Conservation (phyloP, 2,888 invertebrate species). For the Punctoribates punctum region DNA sequence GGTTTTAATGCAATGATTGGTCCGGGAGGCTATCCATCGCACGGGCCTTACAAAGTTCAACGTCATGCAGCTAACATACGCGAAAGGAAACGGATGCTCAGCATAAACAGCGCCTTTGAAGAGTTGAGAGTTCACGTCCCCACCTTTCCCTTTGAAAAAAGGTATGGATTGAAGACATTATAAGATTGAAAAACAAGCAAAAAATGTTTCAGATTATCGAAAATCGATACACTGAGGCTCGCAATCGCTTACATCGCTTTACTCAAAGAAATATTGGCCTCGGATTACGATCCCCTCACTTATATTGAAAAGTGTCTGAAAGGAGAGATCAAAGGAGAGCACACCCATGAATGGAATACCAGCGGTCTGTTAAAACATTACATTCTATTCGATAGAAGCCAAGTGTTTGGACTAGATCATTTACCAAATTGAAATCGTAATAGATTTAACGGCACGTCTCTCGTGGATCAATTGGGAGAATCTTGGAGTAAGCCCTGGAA, state of each 20-base stretch:
- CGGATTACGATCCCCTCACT: conserved; percentile 84
- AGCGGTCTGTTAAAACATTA: conserved; percentile 65
- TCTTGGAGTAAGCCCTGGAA: conserved; percentile 84
- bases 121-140: conserved; percentile 95
- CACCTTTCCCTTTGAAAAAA: conserved; percentile 97
- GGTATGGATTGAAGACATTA: conserved; percentile 56
- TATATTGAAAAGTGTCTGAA: conserved; percentile 88
- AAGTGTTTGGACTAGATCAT: too few relatives aligned
- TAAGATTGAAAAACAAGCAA: neutral
- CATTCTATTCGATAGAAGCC: too few relatives aligned
- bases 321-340: conserved; percentile 77
- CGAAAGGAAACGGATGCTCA: conserved; percentile 93
- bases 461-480: conserved; percentile 99
- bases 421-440: neutral
- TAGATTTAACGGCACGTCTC: conserved; percentile 90
- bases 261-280: conserved; percentile 78
- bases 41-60: conserved; percentile 77
- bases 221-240: conserved; percentile 93
- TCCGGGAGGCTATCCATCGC: conserved; percentile 42
- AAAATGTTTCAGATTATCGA: conserved; percentile 64
- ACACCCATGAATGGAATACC: conserved; percentile 90
- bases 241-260: conserved; percentile 97
- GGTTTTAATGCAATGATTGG: conserved; percentile 39
- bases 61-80: conserved; percentile 91
- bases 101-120: conserved; percentile 85